A percentile compares a stretch with the other conserved stretches of the same genome.
Evolutionary conservation across 64 coral and sea anemone genomes (phyloP).

Genomic region (Hydrozoanthus tunicans): DNA sequence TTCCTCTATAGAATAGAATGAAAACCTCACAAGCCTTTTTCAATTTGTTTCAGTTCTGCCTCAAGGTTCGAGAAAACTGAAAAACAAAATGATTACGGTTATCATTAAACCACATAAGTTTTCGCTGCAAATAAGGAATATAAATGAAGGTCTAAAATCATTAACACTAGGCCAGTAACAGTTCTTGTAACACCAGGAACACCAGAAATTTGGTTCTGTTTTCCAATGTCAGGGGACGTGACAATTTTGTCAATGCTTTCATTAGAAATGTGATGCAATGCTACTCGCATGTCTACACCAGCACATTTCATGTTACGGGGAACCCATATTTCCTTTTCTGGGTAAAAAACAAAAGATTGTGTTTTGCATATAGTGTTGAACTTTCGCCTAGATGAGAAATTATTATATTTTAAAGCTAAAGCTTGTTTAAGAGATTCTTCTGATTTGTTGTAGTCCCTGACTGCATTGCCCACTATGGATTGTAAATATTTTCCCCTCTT

Average conservation of each 20-base stretch:
- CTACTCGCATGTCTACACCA: slow-evolving; percentile 8
- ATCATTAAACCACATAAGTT: slow-evolving; percentile 32
- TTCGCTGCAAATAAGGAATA: background rate
- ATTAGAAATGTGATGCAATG: background rate
- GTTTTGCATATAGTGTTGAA: slow-evolving; percentile 9
- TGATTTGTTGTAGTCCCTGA: too few species aligned
- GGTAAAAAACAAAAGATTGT: background rate
- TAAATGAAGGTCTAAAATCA: background rate
- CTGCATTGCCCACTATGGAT: background rate
- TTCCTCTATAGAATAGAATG: too few species aligned
- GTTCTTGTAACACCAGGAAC: background rate
- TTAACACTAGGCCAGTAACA: slow-evolving; percentile 14
- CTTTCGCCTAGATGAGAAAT: slow-evolving; percentile 2
- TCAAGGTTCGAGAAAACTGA: background rate
- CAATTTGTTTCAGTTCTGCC: too few species aligned
- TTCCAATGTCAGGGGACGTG: slow-evolving; percentile 9
- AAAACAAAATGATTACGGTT: slow-evolving; percentile 25
- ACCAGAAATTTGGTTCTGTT: slow-evolving; percentile 2
- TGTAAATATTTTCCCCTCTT: slow-evolving; percentile 26
- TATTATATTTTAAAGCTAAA: slow-evolving; percentile 5
- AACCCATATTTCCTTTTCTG: slow-evolving; percentile 8
- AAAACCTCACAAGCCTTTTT: too few species aligned
- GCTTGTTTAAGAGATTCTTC: slow-evolving; percentile 22
- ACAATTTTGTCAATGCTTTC: slow-evolving; percentile 15
- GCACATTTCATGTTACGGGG: background rate